These are phyloP conservation scores for Callimico goeldii DNA, from an alignment of 2,797 vertebrate species.

Conservation along the genomic window DNA sequence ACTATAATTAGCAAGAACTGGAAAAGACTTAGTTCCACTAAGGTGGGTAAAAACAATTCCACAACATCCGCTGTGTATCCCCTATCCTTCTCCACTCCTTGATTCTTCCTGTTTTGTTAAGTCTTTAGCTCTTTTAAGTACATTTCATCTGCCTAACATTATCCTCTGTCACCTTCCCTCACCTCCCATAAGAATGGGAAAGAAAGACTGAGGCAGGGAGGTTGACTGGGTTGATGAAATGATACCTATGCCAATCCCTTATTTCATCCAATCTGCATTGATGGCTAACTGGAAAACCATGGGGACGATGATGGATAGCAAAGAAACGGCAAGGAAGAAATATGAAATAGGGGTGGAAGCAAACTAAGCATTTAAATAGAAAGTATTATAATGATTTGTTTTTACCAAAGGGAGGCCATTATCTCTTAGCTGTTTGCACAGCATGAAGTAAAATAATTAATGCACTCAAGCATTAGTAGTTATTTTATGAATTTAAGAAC, in stretches of 20 bases:
- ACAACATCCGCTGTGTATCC: background rate
- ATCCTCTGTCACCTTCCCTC: background rate
- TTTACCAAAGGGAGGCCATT: constrained; percentile 4
- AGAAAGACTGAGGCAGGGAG: background rate
- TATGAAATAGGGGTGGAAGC: background rate
- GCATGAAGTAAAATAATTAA: constrained; percentile 39
- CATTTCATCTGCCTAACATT: background rate
- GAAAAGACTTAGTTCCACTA: background rate
- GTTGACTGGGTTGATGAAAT: background rate
- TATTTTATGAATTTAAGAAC: constrained; percentile 52
- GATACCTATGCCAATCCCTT: background rate
- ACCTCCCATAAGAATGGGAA: background rate
- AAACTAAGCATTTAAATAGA: background rate
- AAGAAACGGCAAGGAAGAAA: background rate
- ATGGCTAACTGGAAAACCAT: background rate
- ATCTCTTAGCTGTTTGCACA: constrained; percentile 41
- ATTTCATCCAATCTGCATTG: background rate
- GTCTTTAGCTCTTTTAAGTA: background rate
- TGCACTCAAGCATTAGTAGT: constrained; percentile 18
- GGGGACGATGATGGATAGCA: background rate
- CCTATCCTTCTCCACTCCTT: background rate
- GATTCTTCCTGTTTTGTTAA: background rate
- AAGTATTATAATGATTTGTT: background rate
- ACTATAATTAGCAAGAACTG: background rate
- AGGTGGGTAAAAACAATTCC: background rate